These are phyloP conservation scores for Syngnathus acus DNA, from an alignment of 2,797 vertebrate genomes.

Conservation along the genomic window DNA sequence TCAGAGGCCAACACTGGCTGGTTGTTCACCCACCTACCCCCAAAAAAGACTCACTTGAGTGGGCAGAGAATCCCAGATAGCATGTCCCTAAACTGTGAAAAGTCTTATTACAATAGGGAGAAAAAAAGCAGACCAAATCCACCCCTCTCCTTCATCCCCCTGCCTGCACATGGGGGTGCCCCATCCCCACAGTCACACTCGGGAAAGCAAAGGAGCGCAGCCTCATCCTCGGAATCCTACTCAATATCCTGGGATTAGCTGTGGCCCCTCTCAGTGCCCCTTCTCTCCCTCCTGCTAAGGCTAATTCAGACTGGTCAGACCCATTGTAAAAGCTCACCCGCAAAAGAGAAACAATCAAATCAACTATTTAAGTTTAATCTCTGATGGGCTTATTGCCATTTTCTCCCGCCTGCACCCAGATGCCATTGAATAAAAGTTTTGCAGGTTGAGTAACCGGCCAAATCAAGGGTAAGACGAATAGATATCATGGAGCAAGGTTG, in stretches of 20 bases:
- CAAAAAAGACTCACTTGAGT: slow-evolving; percentile 72
- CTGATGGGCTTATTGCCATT: slow-evolving; percentile 62
- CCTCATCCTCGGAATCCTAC: slow-evolving; percentile 72
- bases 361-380: slow-evolving; percentile 70
- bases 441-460: slow-evolving; percentile 37
- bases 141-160: slow-evolving; percentile 34
- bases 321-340: slow-evolving; percentile 54
- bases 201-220: slow-evolving; percentile 73
- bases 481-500: slow-evolving; percentile 21
- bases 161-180: slow-evolving; percentile 17
- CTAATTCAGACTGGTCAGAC: slow-evolving; percentile 60
- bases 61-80: slow-evolving; percentile 67
- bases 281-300: slow-evolving; percentile 62
- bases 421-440: slow-evolving; percentile 26
- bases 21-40: slow-evolving; percentile 18
- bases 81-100: slow-evolving; percentile 78
- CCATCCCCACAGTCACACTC: slow-evolving; percentile 67
- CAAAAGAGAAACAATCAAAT: slow-evolving; percentile 70
- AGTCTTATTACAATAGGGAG: slow-evolving; percentile 68
- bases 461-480: slow-evolving; percentile 25
- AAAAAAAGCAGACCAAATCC: slow-evolving; percentile 52
- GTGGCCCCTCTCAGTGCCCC: slow-evolving; percentile 55
- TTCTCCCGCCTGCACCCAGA: slow-evolving; percentile 36
- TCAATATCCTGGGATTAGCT: slow-evolving; percentile 78
- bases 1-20: slow-evolving; percentile 50